phyloP scores from a whole-genome alignment of 2,113 vertebrate species.

The Chrysemys picta region DNA sequence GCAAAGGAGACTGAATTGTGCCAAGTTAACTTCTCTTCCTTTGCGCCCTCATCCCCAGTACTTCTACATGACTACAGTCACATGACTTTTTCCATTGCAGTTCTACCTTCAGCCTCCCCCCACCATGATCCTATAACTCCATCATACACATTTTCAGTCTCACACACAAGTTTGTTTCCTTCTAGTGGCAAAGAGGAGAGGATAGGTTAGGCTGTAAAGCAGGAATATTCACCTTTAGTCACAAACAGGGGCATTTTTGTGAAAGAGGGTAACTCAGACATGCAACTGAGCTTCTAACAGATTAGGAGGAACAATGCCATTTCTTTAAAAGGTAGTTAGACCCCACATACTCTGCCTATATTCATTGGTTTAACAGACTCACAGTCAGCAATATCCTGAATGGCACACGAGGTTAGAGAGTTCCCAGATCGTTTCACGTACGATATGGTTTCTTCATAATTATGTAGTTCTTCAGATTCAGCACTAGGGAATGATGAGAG shows the following conservation, averaged over 20 bases:
- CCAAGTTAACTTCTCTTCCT: neutral
- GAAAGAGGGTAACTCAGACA: neutral
- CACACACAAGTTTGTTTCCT: neutral
- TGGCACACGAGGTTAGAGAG: constrained; percentile 52
- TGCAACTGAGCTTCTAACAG: neutral
- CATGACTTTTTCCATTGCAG: neutral
- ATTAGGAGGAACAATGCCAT: neutral
- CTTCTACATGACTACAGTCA: accelerated
- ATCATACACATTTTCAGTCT: neutral
- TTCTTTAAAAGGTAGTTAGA: constrained; percentile 21
- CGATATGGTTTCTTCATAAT: constrained; percentile 64
- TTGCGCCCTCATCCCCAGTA: neutral
- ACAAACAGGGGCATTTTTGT: neutral
- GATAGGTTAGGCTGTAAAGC: neutral
- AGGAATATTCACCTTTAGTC: neutral
- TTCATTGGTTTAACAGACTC: constrained; percentile 47
- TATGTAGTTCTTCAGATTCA: constrained; percentile 69
- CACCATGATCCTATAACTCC: neutral
- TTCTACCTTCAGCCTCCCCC: neutral
- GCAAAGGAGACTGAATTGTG: neutral
- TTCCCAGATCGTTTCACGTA: constrained; percentile 69
- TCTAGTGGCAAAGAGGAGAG: neutral
- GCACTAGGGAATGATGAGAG: constrained; percentile 60
- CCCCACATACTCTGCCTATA: neutral
- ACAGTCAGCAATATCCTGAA: constrained; percentile 65